Base-by-base conservation (phyloP, 1,140 invertebrate species). In the Drosophila oshimai region DNA sequence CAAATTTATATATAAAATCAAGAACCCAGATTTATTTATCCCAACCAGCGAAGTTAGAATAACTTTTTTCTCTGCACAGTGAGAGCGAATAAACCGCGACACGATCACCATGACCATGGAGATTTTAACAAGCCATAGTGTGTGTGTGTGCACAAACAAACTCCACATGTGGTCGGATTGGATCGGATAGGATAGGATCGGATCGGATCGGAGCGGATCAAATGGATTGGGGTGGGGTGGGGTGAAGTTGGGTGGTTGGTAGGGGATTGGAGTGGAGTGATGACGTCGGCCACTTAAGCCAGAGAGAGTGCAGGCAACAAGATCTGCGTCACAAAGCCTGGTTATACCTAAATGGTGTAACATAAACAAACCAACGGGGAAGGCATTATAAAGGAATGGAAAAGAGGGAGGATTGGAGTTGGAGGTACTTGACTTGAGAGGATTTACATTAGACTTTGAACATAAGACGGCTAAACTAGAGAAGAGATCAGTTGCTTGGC, bases 121-220 rank as follows among this genome's bases (percentile, higher is more conserved):
- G 51, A 68, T 54, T 15, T 34, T 49, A 60, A 37, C 20, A 37
- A 24, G 15, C 37, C 9, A 53, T 39, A 50, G 37, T 55, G 39
- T 67, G 34, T 81, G 72, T 76, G 77, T 81, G 69, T 81, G 78
- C 78, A 83, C 80, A 86, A 86, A 87, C 80, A 86, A 86, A 86
- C 80, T 75, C 80, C 80, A 86, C 81, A 86, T 86, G 81, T 72
- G 80, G 80, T 80, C 80, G 47, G 31, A 49, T 45, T 20, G 28
- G 37, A 42, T 62, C 12, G 53, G 31, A 49, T 65, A 34, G 44
- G 24, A 29, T 47, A 22, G 58, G 62, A 37, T 64, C 7, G 37
- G 3, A 53, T 58, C 17, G 36, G 53, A 60, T 61, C 22, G 60
- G 31, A 64, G 46, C 34, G 13, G 58, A 64, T 65, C 24, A 24